Evolutionary conservation across 2,113 vertebrate genomes (phyloP).

Genomic region (Opisthocomus hoazin): DNA sequence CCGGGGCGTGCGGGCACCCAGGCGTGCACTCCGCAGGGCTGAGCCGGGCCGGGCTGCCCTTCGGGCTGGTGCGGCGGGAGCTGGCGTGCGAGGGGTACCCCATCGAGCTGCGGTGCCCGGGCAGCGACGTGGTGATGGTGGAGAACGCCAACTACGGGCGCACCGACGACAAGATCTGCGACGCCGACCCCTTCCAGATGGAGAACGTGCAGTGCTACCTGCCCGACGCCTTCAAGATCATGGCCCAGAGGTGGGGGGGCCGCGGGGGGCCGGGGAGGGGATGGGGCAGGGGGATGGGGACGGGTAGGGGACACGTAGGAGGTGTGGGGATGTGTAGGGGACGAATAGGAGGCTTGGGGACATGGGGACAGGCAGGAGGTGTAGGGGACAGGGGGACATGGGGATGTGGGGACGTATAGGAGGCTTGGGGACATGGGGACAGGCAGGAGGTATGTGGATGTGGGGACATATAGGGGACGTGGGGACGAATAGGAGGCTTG

Average conservation of each 20-base stretch:
- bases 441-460: too few relatives aligned
- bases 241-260: conserved; percentile 76
- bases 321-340: too few relatives aligned
- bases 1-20: too few relatives aligned
- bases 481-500: too few relatives aligned
- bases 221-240: conserved; percentile 90
- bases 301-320: too few relatives aligned
- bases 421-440: too few relatives aligned
- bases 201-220: conserved; percentile 94
- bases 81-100: conserved; percentile 93
- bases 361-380: too few relatives aligned
- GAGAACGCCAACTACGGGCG: conserved; percentile 93
- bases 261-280: too few relatives aligned
- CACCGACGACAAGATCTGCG: conserved; percentile 94
- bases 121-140: conserved; percentile 94
- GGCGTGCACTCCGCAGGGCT: conserved; percentile 72
- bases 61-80: conserved; percentile 89
- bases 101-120: conserved; percentile 91
- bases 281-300: not conserved
- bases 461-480: too few relatives aligned
- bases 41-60: conserved; percentile 69
- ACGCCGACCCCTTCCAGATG: conserved; percentile 94
- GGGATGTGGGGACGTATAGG: too few relatives aligned
- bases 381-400: too few relatives aligned
- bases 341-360: not conserved